Evolutionary conservation across 2,113 vertebrate genomes (phyloP).

Genomic region (Fulica atra): DNA sequence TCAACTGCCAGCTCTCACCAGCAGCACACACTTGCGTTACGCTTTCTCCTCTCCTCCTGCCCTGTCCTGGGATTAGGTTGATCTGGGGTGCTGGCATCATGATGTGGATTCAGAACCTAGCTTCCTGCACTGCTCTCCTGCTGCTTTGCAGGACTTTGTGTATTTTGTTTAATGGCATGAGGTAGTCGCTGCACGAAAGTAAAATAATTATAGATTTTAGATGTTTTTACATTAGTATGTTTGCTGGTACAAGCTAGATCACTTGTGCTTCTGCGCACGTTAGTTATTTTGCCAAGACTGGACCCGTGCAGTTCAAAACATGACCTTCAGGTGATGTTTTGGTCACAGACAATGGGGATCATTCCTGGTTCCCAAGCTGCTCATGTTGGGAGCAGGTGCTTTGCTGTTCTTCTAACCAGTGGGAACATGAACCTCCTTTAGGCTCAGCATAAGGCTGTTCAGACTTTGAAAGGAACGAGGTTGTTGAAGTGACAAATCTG

Average conservation of each 20-base stretch:
- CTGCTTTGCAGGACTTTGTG: not conserved
- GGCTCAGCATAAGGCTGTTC: not conserved
- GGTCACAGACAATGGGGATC: not conserved
- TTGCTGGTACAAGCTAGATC: not conserved
- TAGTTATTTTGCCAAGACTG: not conserved
- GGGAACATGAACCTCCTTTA: not conserved
- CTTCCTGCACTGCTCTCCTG: not conserved
- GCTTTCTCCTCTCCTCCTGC: not conserved
- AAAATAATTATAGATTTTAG: not conserved
- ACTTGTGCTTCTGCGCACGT: not conserved
- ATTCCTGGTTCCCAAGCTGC: not conserved
- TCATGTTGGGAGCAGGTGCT: not conserved
- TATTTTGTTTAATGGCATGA: not conserved
- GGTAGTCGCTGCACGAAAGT: not conserved
- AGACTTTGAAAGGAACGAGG: not conserved
- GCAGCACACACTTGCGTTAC: not conserved
- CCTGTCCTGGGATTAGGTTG: not conserved
- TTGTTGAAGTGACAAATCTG: not conserved
- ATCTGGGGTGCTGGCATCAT: not conserved
- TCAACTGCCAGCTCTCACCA: not conserved
- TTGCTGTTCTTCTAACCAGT: not conserved
- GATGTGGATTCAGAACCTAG: not conserved
- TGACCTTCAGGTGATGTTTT: not conserved
- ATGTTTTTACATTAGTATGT: not conserved
- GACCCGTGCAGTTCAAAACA: not conserved